Evolutionary conservation across 2,797 vertebrate genomes (phyloP), one percentile per base, ranked within the genome.

Genomic region (Borostomias antarcticus): DNA sequence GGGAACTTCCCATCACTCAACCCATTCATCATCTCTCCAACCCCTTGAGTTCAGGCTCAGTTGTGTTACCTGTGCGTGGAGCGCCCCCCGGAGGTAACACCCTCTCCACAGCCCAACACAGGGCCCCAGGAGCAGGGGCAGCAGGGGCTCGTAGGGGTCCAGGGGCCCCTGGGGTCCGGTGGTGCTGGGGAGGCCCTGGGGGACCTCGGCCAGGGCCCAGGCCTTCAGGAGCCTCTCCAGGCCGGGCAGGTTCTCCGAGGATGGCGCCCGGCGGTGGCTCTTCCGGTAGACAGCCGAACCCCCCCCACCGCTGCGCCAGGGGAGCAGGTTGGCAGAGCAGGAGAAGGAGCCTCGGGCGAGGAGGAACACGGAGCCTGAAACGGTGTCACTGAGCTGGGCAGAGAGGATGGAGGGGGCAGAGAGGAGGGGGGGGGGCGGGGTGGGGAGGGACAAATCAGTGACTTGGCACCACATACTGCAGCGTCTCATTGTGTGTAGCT

Each of bases 11-110:
- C 40, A 45, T 17, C 4, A 13, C 7, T 45, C 15, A 15, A 9
- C 40, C 15, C 10, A 15, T n/a, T 45, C n/a, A 17, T 15, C 15
- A n/a, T 45, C 1, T n/a, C n/a, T n/a, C 0, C 13, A 45, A 45
- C 40, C 40, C 1, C 15, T 15, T 17, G 2, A 45, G 4, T 0
- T 45, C 15, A 17, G n/a, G 40, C 15, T 3, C 15, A 45, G n/a
- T 4, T 1, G 5, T 10, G 19, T 0, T 89, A 98, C 96, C 96
- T 96, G 94, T 5, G 89, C 82, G 35, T 96, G 94, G 6, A 93
- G 92, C 15, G 91, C 90, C 66, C 94, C 95, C 37, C 96, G 91
- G 64, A 97, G 91, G 89, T 97, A 98, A 81, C 96, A 98, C 62
- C 94, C 93, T 73, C 80, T 93, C 96, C 96, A 98, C 66, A 98